Conservation (phyloP, 2,797 vertebrate species). For the Silurus aristotelis region DNA sequence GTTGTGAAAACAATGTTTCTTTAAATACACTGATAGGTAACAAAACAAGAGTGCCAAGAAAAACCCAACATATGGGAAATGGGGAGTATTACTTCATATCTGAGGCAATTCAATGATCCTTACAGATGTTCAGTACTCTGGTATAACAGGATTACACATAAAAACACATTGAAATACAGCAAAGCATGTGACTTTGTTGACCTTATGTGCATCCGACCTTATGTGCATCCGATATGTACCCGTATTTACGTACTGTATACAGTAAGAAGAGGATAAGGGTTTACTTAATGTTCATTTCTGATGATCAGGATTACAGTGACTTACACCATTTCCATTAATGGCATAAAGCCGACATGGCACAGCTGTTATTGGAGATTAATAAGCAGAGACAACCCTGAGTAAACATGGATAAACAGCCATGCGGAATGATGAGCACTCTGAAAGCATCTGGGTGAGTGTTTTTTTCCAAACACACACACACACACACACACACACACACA, state of each 20-base stretch:
- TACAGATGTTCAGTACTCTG: background rate
- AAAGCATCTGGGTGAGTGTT: constrained; percentile 37
- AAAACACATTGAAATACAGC: background rate
- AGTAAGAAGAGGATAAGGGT: background rate
- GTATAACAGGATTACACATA: background rate
- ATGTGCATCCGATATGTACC: background rate
- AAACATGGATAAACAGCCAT: constrained; percentile 51
- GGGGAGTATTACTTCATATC: background rate
- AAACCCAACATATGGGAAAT: background rate
- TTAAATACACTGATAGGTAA: background rate
- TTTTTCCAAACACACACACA: background rate
- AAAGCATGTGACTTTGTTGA: too few relatives aligned
- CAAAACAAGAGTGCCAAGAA: background rate
- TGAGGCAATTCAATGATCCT: background rate
- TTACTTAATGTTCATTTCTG: constrained; percentile 26
- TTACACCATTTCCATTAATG: constrained; percentile 52
- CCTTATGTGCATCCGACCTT: background rate
- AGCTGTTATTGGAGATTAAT: constrained; percentile 55
- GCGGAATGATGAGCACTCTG: constrained; percentile 5
- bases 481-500: background rate
- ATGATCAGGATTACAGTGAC: constrained; percentile 37
- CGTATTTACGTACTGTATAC: background rate
- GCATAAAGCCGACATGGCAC: constrained; percentile 38
- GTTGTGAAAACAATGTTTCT: background rate
- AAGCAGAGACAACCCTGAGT: constrained; percentile 45